Evolutionary conservation across 2,113 vertebrate genomes (phyloP), one percentile per base, ranked within the genome.

Genomic region (Noturus placidus): DNA sequence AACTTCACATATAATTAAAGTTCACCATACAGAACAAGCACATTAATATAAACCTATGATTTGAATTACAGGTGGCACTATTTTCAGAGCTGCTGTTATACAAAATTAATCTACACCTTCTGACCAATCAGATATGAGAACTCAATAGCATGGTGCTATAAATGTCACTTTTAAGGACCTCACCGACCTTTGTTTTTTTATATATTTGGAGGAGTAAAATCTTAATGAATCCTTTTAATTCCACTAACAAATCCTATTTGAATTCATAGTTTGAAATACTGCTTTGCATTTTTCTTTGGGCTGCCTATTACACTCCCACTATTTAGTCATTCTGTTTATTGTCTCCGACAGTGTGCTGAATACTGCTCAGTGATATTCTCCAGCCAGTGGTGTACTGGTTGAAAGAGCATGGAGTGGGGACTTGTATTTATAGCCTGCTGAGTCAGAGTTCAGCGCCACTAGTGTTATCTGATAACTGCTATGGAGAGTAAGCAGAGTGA

Each of bases 391-490:
- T 57, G 61, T 38, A 69, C 72, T 25, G 59, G 33, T 57, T 63
- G 19, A 84, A 84, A 88, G 33, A 89, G 61, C 59, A 86, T 86
- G 82, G 85, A 35, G 30, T 65, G 57, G 63, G 82, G 84, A 72
- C 56, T 85, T 80, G 89, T 91, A 91, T 91, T 91, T 90, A 90
- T 91, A 91, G 89, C 38, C 72, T 88, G 89, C 90, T 90, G 89
- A 90, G 85, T 90, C 90, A 86, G 89, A 83, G 87, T 86, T 70
- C 81, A 61, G 69, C 61, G 19, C n/a, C 69, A 87, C 85, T 70
- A 63, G 56, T 67, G 88, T 84, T 84, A 89, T 59, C 85, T 84
- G 82, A 91, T 86, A 85, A 79, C 57, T 33, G 59, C 46, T 61
- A 25, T 54, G 25, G 38, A 17, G 63, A 57, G 65, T 25, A 78